Conservation (phyloP, 1,140 invertebrate species). For the Macrostomum lignano region DNA sequence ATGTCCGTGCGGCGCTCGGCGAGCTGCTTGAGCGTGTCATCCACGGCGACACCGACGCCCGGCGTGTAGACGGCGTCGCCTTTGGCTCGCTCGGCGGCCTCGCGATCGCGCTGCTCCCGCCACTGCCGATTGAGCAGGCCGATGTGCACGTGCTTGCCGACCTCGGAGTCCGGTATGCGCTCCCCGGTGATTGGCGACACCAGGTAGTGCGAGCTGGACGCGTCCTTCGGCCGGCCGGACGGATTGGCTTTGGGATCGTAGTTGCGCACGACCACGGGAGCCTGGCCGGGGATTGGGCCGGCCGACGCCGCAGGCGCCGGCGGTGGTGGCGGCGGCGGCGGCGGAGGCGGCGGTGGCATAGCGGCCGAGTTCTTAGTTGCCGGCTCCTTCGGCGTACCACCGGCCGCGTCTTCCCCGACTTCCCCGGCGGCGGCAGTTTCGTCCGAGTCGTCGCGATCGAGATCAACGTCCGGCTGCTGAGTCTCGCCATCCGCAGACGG, state of each 20-base stretch:
- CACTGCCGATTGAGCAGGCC: slow-evolving; percentile 76
- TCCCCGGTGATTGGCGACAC: slow-evolving; percentile 94
- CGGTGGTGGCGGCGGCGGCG: slow-evolving; percentile 14
- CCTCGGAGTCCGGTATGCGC: slow-evolving; percentile 73
- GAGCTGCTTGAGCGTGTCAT: slow-evolving; percentile 55
- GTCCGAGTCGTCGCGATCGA: slow-evolving; percentile 9
- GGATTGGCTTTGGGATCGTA: slow-evolving; percentile 62
- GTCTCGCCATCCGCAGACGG: neutral
- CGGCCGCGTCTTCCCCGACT: slow-evolving; percentile 10
- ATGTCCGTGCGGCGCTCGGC: slow-evolving; percentile 97
- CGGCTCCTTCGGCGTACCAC: slow-evolving; percentile 8
- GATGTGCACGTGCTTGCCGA: slow-evolving; percentile 68
- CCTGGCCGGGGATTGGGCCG: slow-evolving; percentile 35
- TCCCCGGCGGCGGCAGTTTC: slow-evolving; percentile 10
- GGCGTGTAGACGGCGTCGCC: slow-evolving; percentile 25
- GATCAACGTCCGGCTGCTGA: slow-evolving; percentile 5
- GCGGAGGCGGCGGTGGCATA: slow-evolving; percentile 14
- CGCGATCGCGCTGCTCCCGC: slow-evolving; percentile 77
- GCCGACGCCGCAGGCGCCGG: slow-evolving; percentile 23
- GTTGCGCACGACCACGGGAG: slow-evolving; percentile 52
- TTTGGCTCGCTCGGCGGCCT: slow-evolving; percentile 50
- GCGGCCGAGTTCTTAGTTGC: slow-evolving; percentile 7
- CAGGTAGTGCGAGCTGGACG: slow-evolving; percentile 46
- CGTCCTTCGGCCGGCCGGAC: slow-evolving; percentile 13
- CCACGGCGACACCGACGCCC: slow-evolving; percentile 64